Evolutionary conservation across 1,140 invertebrate genomes (phyloP).

Genomic region (Bombus terrestris): DNA sequence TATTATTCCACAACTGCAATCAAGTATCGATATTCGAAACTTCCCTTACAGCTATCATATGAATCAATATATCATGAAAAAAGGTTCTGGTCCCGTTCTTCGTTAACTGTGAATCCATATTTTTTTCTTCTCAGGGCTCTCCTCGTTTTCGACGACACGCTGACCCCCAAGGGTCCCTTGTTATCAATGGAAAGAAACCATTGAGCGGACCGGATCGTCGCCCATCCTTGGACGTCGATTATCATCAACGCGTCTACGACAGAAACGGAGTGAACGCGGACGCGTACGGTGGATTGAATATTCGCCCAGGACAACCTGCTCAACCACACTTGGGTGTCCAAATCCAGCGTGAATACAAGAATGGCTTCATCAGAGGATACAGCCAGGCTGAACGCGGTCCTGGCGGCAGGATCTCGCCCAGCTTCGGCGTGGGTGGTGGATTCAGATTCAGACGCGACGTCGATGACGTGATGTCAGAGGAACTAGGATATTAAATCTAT

Average conservation of each 20-base stretch:
- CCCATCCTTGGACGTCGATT: slow-evolving; percentile 55
- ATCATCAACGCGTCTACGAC: slow-evolving; percentile 44
- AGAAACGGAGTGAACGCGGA: slow-evolving; percentile 25
- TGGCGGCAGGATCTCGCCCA: slow-evolving; percentile 42
- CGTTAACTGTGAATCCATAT: neutral
- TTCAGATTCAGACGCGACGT: slow-evolving; percentile 53
- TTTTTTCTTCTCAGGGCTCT: neutral
- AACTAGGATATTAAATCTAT: neutral
- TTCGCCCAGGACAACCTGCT: slow-evolving; percentile 29
- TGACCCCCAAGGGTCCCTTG: slow-evolving; percentile 32
- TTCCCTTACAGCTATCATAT: neutral
- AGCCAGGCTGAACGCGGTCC: slow-evolving; percentile 49
- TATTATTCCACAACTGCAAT: neutral
- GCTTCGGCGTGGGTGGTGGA: slow-evolving; percentile 24
- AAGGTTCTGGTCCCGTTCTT: neutral
- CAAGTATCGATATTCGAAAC: neutral
- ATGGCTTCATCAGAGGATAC: slow-evolving; percentile 56
- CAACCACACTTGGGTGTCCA: slow-evolving; percentile 54
- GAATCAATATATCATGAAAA: too few relatives aligned
- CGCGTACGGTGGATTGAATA: slow-evolving; percentile 51
- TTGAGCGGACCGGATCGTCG: slow-evolving; percentile 56
- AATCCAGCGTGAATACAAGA: slow-evolving; percentile 17
- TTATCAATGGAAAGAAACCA: slow-evolving; percentile 27
- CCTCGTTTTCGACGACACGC: slow-evolving; percentile 27
- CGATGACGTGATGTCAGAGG: slow-evolving; percentile 16